Percentiles rank a stretch among this genome's conserved stretches.
Evolutionary conservation across 2,797 vertebrate genomes (phyloP).

Genomic region (Dermochelys coriacea): DNA sequence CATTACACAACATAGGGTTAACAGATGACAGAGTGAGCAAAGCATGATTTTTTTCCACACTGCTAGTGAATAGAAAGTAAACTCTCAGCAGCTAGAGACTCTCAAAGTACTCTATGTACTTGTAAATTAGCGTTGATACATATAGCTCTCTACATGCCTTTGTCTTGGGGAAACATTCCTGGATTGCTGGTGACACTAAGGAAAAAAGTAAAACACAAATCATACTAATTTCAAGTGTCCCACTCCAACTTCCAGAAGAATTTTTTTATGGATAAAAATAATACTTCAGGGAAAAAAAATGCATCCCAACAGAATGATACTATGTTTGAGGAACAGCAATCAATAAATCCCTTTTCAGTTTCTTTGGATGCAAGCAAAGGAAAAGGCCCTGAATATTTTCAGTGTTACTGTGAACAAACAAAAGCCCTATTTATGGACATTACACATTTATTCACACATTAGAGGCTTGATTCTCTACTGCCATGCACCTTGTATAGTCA

Average conservation of each 20-base stretch:
- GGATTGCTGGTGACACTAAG: not conserved
- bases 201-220: not conserved
- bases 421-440: not conserved
- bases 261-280: not conserved
- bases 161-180: not conserved
- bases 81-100: not conserved
- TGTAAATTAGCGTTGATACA: not conserved
- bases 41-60: not conserved
- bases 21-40: not conserved
- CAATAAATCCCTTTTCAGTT: not conserved
- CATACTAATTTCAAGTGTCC: not conserved
- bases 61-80: slow-evolving; percentile 7
- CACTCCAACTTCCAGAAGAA: not conserved
- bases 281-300: not conserved
- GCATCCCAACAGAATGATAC: fast-evolving
- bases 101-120: not conserved
- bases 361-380: not conserved
- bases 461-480: not conserved
- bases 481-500: not conserved
- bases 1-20: not conserved
- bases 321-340: fast-evolving
- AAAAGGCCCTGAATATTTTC: not conserved
- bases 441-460: not conserved
- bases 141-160: not conserved
- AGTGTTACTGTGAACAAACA: not conserved